These are phyloP conservation scores for Muscidifurax raptorellus DNA, from an alignment of 1,140 invertebrate genomes.

Conservation along the genomic window DNA sequence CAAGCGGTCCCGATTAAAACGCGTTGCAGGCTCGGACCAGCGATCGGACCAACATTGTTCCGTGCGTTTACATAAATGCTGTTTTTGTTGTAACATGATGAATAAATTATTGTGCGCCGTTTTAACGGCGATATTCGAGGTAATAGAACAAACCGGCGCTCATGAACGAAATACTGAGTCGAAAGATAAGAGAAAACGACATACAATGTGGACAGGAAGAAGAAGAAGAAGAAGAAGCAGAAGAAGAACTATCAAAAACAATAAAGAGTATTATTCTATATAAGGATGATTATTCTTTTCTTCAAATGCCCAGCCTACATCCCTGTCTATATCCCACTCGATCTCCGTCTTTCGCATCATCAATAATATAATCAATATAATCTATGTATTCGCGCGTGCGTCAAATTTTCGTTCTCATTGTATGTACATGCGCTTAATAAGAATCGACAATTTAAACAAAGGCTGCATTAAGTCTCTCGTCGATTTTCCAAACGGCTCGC, in stretches of 20 bases:
- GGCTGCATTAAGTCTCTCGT: too few relatives aligned
- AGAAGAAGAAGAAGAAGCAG: conserved; percentile 71
- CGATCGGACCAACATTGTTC: conserved; percentile 49
- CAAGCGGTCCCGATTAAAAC: conserved; percentile 49
- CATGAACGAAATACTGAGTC: conserved; percentile 38
- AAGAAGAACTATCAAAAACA: conserved; percentile 73
- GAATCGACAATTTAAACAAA: too few relatives aligned
- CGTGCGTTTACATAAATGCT: conserved; percentile 38
- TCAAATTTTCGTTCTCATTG: too few relatives aligned
- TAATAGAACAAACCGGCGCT: conserved; percentile 30
- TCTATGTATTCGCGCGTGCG: too few relatives aligned
- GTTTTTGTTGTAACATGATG: conserved; percentile 45
- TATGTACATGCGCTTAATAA: too few relatives aligned
- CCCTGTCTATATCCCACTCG: too few relatives aligned
- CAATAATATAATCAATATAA: too few relatives aligned
- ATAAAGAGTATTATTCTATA: conserved; percentile 77
- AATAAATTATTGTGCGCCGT: conserved; percentile 39
- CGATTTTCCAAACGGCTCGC: neutral
- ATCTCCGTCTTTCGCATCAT: too few relatives aligned
- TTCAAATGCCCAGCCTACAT: neutral
- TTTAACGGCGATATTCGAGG: conserved; percentile 28
- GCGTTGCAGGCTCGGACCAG: conserved; percentile 46
- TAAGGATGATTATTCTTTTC: conserved; percentile 63
- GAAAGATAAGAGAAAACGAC: conserved; percentile 46
- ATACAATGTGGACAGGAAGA: conserved; percentile 72